phyloP scores from a whole-genome alignment of 2,888 invertebrate genomes.

The Steinernema carpocapsae region DNA sequence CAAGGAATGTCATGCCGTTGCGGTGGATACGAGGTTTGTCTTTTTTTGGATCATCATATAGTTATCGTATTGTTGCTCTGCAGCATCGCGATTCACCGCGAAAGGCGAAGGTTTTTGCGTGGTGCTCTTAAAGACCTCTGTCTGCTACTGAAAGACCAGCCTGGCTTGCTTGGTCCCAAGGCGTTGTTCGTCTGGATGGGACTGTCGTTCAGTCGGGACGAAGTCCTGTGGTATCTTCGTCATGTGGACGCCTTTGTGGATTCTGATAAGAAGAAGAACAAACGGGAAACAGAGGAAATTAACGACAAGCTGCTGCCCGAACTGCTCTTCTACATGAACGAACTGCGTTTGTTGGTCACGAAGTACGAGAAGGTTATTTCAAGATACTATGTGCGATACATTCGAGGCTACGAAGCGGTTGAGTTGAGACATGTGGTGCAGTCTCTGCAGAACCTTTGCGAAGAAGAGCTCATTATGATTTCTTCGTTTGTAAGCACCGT shows the following conservation, averaged over 20 bases:
- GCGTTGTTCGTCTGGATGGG: conserved; percentile 91
- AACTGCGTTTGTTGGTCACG: conserved; percentile 81
- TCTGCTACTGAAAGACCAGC: conserved; percentile 93
- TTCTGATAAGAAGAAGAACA: conserved; percentile 80
- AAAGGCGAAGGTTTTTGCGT: conserved; percentile 87
- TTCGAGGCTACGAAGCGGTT: conserved; percentile 92
- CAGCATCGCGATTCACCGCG: conserved; percentile 36
- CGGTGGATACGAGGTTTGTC: conserved; percentile 78
- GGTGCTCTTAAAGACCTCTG: conserved; percentile 93
- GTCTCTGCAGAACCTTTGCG: conserved; percentile 37
- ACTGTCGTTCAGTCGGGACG: conserved; percentile 91
- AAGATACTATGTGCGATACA: conserved; percentile 79
- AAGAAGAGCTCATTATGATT: conserved; percentile 62
- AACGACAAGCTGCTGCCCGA: conserved; percentile 95
- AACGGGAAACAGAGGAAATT: conserved; percentile 80
- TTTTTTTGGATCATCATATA: conserved; percentile 3
- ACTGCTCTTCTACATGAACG: conserved; percentile 95
- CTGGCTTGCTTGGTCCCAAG: conserved; percentile 94
- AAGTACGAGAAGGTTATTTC: conserved; percentile 97
- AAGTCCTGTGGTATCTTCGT: conserved; percentile 91
- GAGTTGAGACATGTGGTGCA: conserved; percentile 80
- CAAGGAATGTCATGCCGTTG: conserved; percentile 76
- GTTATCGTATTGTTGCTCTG: conserved; percentile 20
- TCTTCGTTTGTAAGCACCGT: conserved; percentile 51
- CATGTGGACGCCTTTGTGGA: conserved; percentile 95